Evolutionary conservation across 2,888 invertebrate genomes (phyloP), one percentile per base, ranked within the genome.

Genomic region (Drosophila colorata): DNA sequence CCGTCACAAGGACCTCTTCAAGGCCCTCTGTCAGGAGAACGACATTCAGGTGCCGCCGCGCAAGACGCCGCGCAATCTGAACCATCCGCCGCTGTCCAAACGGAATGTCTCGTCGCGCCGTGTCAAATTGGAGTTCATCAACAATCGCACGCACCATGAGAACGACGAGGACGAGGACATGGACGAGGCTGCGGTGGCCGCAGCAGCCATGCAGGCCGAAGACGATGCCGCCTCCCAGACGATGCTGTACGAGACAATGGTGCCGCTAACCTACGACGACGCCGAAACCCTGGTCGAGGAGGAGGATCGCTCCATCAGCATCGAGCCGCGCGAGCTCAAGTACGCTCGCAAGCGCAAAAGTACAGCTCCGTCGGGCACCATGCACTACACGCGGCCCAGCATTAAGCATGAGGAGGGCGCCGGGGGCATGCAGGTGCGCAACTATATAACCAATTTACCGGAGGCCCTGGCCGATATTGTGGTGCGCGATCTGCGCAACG

Each of bases 221-320:
- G 86, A 77, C 41, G 90, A 90, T 16, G 78, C 66, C 28, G 86
- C 89, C 4, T 89, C 90, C 0, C 90, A 90, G 47, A 76, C 91
- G 0, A 82, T 89, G 79, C 76, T 90, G 0, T 90, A 90, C 35
- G 90, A 90, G 58, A 84, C 89, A 1, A 87, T 91, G 79, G 88
- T 92, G 1, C 91, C 92, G 5, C 77, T 91, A 48, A 91, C 91
- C 1, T 91, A 92, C 51, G 91, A 91, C 20, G 91, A 91, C 49
- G 61, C 79, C 33, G 89, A 87, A 0, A 73, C 73, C 14, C 16
- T 89, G n/a, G 86, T 82, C 2, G 81, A 84, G 41, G 87, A 87
- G 53, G 80, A 87, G 18, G 75, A 82, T 1, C 74, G 77, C 14
- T 57, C 75, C 11, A 57, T 69, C 7, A 68, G 49, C 37, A 78